Percentiles rank a stretch among this genome's conserved stretches.
These are phyloP conservation scores for Zhengitettix transpicula DNA, from an alignment of 2,888 invertebrate genomes.

Conservation along the genomic window DNA sequence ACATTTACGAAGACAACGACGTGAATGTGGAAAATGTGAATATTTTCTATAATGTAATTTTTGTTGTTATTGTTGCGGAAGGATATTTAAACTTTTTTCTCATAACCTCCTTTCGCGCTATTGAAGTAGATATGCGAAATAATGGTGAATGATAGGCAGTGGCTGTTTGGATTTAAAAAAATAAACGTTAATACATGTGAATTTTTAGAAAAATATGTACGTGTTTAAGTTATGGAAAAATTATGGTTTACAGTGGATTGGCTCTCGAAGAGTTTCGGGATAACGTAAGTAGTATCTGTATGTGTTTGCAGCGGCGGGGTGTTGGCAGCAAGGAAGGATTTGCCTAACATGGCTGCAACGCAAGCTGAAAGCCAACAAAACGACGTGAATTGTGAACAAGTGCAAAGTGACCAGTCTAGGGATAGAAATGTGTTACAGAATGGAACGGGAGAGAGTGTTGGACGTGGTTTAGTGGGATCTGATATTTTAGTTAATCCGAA, in stretches of 20 bases:
- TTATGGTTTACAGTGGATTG: constrained; percentile 14
- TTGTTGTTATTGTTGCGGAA: constrained; percentile 31
- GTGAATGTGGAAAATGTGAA: too few species aligned
- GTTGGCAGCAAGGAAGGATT: constrained; percentile 36
- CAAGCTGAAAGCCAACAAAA: constrained; percentile 69
- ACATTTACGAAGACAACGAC: too few species aligned
- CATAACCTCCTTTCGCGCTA: constrained; percentile 62
- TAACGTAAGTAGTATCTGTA: constrained; percentile 20
- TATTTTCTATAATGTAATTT: constrained; percentile 3
- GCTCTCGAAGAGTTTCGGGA: constrained; percentile 19
- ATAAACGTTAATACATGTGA: constrained; percentile 12
- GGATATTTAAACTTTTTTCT: constrained; percentile 47
- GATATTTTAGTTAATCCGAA: constrained; percentile 44
- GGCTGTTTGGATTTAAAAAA: constrained; percentile 23
- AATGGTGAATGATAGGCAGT: constrained; percentile 40
- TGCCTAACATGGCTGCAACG: constrained; percentile 65
- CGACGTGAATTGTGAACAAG: constrained; percentile 50
- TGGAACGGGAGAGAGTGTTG: constrained; percentile 58
- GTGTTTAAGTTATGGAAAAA: constrained; percentile 18
- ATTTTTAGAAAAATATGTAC: constrained; percentile 10
- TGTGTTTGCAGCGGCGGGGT: constrained; percentile 40
- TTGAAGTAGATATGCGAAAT: constrained; percentile 56
- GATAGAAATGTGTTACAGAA: constrained; percentile 50
- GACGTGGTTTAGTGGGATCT: constrained; percentile 32
- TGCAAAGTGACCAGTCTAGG: constrained; percentile 46